Conservation (phyloP, 2,113 vertebrate species). For the Todiramphus chloris region DNA sequence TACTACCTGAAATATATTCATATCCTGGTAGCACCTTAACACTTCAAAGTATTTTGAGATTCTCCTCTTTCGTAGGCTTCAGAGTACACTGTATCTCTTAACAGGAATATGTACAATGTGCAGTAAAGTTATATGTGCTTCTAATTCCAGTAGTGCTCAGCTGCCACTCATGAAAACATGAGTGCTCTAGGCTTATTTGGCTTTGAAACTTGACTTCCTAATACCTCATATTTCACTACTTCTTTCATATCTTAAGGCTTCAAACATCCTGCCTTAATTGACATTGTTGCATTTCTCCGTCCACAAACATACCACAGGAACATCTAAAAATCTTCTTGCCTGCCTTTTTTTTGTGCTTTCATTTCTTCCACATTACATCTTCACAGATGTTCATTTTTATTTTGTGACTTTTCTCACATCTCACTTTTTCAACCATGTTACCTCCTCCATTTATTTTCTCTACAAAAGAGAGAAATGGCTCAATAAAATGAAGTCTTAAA, state of each 20-base stretch:
- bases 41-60: background rate
- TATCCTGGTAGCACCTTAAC: background rate
- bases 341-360: background rate
- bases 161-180: background rate
- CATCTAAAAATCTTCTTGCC: background rate
- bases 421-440: background rate
- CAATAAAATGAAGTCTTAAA: background rate
- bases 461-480: background rate
- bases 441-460: background rate
- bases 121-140: background rate
- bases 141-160: background rate
- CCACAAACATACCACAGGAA: background rate
- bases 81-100: background rate
- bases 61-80: background rate
- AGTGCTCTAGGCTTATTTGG: background rate
- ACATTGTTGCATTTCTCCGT: background rate
- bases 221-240: background rate
- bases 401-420: background rate
- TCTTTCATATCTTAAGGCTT: background rate
- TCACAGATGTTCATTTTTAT: background rate
- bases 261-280: background rate
- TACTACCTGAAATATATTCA: background rate
- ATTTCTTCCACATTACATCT: background rate
- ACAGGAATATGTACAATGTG: rapidly evolving
- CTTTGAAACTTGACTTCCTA: background rate